Conservation (phyloP, 2,113 vertebrate species). For the Numida meleagris region DNA sequence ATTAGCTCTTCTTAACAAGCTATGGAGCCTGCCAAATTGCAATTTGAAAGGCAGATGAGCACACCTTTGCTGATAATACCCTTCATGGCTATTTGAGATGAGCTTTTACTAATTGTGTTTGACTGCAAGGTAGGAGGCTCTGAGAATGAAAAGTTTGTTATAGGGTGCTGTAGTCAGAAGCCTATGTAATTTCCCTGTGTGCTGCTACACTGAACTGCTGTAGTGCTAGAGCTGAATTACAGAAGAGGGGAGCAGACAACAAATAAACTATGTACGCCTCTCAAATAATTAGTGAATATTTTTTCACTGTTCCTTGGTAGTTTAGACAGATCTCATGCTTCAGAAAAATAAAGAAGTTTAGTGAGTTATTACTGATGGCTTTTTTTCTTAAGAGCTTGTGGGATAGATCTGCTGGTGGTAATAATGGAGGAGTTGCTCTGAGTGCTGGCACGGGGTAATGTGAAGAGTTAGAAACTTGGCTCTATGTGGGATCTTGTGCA, state of each 20-base stretch:
- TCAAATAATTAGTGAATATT: constrained; percentile 12
- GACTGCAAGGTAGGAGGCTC: not conserved
- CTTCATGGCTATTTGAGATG: not conserved
- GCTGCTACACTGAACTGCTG: not conserved
- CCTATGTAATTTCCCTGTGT: not conserved
- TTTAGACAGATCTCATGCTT: not conserved
- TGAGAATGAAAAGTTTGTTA: not conserved
- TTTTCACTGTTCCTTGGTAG: not conserved
- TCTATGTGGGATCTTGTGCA: not conserved
- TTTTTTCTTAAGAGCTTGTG: not conserved
- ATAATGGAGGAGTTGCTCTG: fast-evolving
- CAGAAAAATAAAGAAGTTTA: not conserved
- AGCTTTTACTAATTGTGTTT: not conserved
- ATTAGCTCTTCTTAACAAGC: not conserved
- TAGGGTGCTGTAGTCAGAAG: not conserved
- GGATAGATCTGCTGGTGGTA: not conserved
- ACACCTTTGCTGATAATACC: not conserved
- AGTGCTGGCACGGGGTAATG: not conserved
- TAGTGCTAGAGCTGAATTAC: not conserved
- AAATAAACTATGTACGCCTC: not conserved
- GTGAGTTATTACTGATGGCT: not conserved
- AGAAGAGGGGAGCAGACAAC: constrained; percentile 11
- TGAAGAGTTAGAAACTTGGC: not conserved
- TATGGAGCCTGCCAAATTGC: not conserved
- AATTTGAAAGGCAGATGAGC: not conserved